These are phyloP conservation scores for Ophioninae sp. DNA, from an alignment of 2,888 invertebrate species.

Conservation along the genomic window DNA sequence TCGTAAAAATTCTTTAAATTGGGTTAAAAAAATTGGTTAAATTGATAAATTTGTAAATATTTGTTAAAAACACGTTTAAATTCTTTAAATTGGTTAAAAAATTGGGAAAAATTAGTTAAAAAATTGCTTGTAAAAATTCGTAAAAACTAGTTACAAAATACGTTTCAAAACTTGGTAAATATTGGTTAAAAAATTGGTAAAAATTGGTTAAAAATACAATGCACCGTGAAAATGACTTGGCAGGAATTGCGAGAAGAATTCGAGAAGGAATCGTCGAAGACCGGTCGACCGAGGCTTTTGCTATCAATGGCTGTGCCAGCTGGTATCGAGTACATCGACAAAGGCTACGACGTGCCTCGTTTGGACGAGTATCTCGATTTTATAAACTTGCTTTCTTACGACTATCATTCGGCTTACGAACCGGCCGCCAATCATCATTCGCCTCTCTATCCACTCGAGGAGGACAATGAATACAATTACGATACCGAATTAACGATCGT, in stretches of 20 bases:
- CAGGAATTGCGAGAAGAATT: constrained; percentile 94
- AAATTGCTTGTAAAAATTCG: too few relatives aligned
- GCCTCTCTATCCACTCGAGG: constrained; percentile 91
- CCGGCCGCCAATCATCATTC: constrained; percentile 96
- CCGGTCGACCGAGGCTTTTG: constrained; percentile 89
- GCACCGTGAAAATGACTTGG: constrained; percentile 48
- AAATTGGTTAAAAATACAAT: background rate
- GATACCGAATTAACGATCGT: constrained; percentile 94
- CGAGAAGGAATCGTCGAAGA: constrained; percentile 91
- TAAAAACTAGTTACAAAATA: background rate
- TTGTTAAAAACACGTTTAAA: too few relatives aligned
- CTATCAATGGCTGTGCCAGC: constrained; percentile 97
- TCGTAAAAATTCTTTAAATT: too few relatives aligned
- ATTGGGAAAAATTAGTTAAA: background rate
- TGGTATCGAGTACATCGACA: constrained; percentile 95
- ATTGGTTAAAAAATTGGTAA: too few relatives aligned
- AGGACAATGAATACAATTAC: constrained; percentile 93
- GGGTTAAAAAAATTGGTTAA: too few relatives aligned
- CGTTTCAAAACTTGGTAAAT: too few relatives aligned
- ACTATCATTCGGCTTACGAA: constrained; percentile 96
- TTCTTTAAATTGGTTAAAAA: too few relatives aligned
- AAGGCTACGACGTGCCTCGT: constrained; percentile 95
- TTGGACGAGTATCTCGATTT: constrained; percentile 95
- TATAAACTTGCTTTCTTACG: constrained; percentile 95
- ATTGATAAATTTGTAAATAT: too few relatives aligned